Base-by-base conservation (phyloP, 1,140 invertebrate species). In the Daktulosphaira vitifoliae region DNA sequence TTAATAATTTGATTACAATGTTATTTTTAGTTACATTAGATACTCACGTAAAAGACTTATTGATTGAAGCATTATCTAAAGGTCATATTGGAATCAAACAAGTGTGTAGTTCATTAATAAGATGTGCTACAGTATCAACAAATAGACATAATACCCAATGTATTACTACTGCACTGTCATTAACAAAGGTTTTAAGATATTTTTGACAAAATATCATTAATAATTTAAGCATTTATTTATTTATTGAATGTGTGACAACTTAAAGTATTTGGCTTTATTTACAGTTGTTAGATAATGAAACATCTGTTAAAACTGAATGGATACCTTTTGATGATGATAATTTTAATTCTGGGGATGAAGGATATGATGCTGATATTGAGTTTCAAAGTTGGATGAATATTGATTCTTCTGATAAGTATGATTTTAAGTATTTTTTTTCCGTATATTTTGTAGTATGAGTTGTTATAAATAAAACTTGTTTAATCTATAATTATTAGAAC, bases 331-430 rank as follows among this genome's bases (percentile, higher is more conserved):
- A 54, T 29, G 68, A 70, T 37, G 39, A 67, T 18, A 62, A 71
- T 59, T 68, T 65, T 16, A 66, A 65, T 23, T 69, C 79, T 3
- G 80, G 79, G 7, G 82, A 84, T 68, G 82, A 84, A 72, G 83
- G 82, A 11, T 84, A 84, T 53, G 79, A 81, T 49, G 79, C 78
- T 2, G 79, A 81, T 62, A 71, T 79, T 39, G 79, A 81, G 70
- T 66, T 78, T 16, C 74, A 59, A n/a, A 59, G 52, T 38, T 66
- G 66, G 66, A 59, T 56, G 15, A 66, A 66, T 62, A 54, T 66
- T 39, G 66, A 66, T 26, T 44, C 39, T 3, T 54, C 66, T 42
- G 46, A 59, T 20, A 59, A 54, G 29, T 54, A 51, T 18, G 16
- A 37, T 39, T 13, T 23, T 16, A 11, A 13, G 42, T 37, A 23